Evolutionary conservation across 2,888 invertebrate species (phyloP), one percentile per base, ranked within the genome.

Genomic region (Xanthia icteritia): DNA sequence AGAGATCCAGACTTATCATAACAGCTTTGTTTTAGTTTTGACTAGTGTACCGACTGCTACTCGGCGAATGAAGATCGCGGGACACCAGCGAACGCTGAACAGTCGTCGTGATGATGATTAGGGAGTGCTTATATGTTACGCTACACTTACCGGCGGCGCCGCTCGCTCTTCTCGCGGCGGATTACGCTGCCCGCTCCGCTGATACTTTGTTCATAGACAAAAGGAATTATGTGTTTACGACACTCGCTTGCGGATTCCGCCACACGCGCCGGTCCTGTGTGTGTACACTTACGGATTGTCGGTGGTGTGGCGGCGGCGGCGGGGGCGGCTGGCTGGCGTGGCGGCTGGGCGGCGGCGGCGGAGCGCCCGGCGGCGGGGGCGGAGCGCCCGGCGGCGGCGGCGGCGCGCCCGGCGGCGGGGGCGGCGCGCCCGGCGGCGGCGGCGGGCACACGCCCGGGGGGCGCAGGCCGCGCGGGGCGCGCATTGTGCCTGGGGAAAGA

Each of bases 401-500:
- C 1, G 96, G 94, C n/a, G 97, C 96, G 85, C 42, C 95, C 96
- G 94, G 97, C 3, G 97, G 97, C 17, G 97, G 97, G 15, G 97
- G 97, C 0, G 97, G 97, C 73, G 31, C 31, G 31, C 31, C 36
- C 96, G 94, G 97, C 3, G 97, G 97, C 17, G 97, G 97, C 15
- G 97, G 97, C 0, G 97, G 97, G 73, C 97, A 96, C 80, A 96
- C 96, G 72, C 97, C 95, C 17, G 97, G 97, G n/a, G 97, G 97
- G 45, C 97, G 97, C 58, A 97, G 90, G 0, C 96, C 96, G 72
- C 97, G 97, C 11, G 95, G 93, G 11, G 96, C 94, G 0, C 96
- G 95, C 75, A 97, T 92, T 0, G 97, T 96, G 23, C 97, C 96
- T 95, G 93, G 0, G 0, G 51, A 31, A 0, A 15, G 2, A 5